These are phyloP conservation scores for Drosophila basisetae DNA, from an alignment of 2,888 invertebrate species.

Conservation along the genomic window DNA sequence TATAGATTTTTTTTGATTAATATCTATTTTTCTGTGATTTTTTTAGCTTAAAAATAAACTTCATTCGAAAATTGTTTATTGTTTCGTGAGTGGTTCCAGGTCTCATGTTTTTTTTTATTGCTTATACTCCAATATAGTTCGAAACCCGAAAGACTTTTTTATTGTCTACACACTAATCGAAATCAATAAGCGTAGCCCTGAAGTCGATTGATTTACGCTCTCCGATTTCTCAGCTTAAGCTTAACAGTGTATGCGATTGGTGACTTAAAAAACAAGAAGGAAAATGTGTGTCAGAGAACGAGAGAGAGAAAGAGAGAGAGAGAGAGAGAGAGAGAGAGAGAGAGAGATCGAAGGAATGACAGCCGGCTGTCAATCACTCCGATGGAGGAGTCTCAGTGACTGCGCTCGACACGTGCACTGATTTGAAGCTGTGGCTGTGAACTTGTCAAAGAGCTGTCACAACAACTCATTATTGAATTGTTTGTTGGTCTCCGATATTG, in stretches of 20 bases:
- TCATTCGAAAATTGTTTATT: neutral
- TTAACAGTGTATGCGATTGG: neutral
- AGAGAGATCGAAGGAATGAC: neutral
- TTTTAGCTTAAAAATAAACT: neutral
- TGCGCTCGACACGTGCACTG: slow-evolving; percentile 55
- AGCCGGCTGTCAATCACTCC: slow-evolving; percentile 16
- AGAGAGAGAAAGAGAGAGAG: neutral
- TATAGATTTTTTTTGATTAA: too few species aligned
- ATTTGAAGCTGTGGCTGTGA: slow-evolving; percentile 39
- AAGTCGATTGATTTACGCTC: neutral
- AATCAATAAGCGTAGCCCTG: neutral
- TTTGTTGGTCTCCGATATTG: slow-evolving; percentile 11
- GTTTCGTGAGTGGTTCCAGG: neutral
- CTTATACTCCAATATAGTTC: neutral
- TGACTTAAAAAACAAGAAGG: neutral
- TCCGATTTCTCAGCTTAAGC: neutral
- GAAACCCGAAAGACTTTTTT: neutral
- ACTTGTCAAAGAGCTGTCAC: slow-evolving; percentile 67
- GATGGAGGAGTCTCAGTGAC: slow-evolving; percentile 8
- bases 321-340: too few species aligned
- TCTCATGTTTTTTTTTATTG: neutral
- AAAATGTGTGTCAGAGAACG: neutral
- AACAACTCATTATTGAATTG: slow-evolving; percentile 58
- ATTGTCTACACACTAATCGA: neutral
- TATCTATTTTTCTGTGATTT: neutral